Conservation (phyloP, 2,113 vertebrate genomes). For the Hypomesus transpacificus region DNA sequence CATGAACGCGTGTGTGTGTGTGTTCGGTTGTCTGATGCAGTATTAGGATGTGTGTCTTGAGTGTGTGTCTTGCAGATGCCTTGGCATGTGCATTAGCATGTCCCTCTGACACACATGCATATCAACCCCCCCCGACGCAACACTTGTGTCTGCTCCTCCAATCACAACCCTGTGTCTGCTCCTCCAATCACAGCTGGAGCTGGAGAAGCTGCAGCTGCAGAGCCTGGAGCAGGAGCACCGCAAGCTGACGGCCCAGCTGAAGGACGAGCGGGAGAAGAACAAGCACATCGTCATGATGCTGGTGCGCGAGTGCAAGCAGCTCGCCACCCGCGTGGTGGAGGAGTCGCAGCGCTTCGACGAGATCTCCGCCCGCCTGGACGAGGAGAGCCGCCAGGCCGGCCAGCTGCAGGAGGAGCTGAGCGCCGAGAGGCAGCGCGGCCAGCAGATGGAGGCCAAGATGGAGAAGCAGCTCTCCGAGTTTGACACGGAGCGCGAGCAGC, state of each 20-base stretch:
- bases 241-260: conserved; percentile 84
- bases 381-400: conserved; percentile 77
- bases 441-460: conserved; percentile 88
- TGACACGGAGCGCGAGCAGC: conserved; percentile 91
- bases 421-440: conserved; percentile 77
- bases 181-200: conserved; percentile 81
- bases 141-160: conserved; percentile 35
- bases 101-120: background rate
- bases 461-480: conserved; percentile 95
- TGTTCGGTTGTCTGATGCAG: too few relatives aligned
- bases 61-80: background rate
- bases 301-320: conserved; percentile 93
- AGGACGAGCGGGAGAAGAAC: conserved; percentile 94
- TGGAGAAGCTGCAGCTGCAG: conserved; percentile 93
- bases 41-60: background rate
- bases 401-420: conserved; percentile 83
- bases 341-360: conserved; percentile 90
- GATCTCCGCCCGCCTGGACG: conserved; percentile 80
- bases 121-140: background rate
- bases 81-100: background rate
- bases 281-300: conserved; percentile 95
- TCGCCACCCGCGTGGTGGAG: conserved; percentile 86
- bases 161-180: conserved; percentile 52
- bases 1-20: too few relatives aligned
- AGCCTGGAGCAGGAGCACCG: conserved; percentile 89